These are phyloP conservation scores for Megalops atlanticus DNA, from an alignment of 2,113 vertebrate species.

Conservation along the genomic window DNA sequence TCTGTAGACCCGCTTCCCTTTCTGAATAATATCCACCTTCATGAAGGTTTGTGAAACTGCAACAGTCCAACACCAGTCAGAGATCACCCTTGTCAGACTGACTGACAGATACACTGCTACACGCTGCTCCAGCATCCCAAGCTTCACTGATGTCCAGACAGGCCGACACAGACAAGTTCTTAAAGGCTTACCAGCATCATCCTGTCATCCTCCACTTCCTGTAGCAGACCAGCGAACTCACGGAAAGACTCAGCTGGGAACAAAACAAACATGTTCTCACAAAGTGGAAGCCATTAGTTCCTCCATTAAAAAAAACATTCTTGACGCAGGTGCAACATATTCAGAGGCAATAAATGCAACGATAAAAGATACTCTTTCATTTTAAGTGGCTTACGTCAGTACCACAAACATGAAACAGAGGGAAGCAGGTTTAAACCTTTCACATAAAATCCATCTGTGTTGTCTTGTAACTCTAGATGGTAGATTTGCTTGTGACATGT, in stretches of 20 bases:
- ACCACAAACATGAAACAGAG: not conserved
- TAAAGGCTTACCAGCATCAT: constrained; percentile 97
- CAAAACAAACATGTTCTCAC: constrained; percentile 29
- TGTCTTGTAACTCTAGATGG: not conserved
- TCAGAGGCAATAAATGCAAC: not conserved
- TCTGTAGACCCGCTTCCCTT: too few species aligned
- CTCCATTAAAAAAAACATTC: not conserved
- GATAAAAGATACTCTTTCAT: not conserved
- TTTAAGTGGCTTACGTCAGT: not conserved
- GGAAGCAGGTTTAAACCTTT: not conserved
- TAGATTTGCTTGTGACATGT: not conserved
- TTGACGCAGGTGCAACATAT: not conserved
- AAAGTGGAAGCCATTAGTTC: not conserved
- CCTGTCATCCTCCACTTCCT: constrained; percentile 91
- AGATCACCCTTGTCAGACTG: too few species aligned
- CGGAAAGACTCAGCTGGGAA: constrained; percentile 90
- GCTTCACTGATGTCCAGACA: too few species aligned
- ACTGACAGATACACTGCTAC: too few species aligned
- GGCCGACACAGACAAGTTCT: too few species aligned
- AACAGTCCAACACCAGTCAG: too few species aligned
- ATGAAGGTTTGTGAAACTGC: too few species aligned
- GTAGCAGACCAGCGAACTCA: constrained; percentile 91
- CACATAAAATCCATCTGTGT: not conserved
- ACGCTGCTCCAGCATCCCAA: too few species aligned
- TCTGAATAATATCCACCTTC: too few species aligned